A percentile compares a stretch with the other conserved stretches of the same genome.
Conservation (phyloP, 2,113 vertebrate genomes). For the Hipposideros armiger region DNA sequence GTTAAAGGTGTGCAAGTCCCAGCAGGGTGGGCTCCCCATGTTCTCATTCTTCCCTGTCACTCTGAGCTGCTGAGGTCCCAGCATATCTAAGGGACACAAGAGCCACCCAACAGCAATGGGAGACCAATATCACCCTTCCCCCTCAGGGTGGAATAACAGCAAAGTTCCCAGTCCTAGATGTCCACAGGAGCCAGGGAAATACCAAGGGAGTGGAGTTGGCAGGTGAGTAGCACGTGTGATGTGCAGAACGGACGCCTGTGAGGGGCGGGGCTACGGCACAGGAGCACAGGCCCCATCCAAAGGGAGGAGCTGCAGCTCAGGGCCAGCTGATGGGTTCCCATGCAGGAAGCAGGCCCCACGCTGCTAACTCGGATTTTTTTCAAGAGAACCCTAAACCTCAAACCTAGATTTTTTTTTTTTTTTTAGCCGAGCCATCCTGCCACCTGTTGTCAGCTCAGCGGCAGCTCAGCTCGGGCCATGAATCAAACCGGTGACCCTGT, state of each 20-base stretch:
- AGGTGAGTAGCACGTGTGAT: not conserved
- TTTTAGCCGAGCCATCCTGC: too few relatives aligned
- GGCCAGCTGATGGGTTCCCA: not conserved
- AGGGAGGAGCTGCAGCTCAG: not conserved
- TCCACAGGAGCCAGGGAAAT: not conserved
- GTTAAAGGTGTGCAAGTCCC: not conserved
- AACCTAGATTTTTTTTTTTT: not conserved
- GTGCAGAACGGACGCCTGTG: not conserved
- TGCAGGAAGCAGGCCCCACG: not conserved
- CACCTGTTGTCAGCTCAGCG: too few relatives aligned
- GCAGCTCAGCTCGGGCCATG: too few relatives aligned
- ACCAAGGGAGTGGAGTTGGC: not conserved
- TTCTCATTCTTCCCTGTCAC: not conserved
- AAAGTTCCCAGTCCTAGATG: not conserved
- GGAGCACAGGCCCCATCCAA: not conserved
- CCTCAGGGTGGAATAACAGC: not conserved
- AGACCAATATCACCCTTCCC: not conserved
- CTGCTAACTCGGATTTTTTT: not conserved
- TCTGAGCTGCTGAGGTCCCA: not conserved
- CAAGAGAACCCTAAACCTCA: not conserved
- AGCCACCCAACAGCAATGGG: not conserved
- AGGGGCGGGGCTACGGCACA: not conserved
- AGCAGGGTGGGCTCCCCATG: too few relatives aligned
- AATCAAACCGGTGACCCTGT: too few relatives aligned
- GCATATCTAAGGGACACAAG: not conserved